Conservation (phyloP, 2,113 vertebrate genomes). For the Struthidea cinerea region DNA sequence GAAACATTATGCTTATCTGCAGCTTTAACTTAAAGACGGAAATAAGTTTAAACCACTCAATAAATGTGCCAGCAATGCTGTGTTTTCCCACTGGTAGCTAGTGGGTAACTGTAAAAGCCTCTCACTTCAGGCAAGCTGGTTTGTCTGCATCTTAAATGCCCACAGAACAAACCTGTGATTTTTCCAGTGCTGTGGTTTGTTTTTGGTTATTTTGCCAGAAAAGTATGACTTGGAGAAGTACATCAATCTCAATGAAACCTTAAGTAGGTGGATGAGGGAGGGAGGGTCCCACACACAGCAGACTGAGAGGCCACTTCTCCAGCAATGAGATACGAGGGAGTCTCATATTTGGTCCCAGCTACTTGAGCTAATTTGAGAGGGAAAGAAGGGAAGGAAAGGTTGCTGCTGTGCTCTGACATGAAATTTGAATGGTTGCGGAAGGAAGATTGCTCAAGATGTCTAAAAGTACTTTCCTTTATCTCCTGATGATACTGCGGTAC, state of each 20-base stretch:
- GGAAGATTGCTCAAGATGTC: neutral
- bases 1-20: neutral
- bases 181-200: neutral
- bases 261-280: neutral
- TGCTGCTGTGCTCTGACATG: neutral
- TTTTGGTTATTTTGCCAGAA: neutral
- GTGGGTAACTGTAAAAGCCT: neutral
- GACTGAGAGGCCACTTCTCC: neutral
- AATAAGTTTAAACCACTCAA: neutral
- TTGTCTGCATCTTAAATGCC: neutral
- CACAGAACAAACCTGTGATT: neutral
- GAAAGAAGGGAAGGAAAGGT: neutral
- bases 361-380: neutral
- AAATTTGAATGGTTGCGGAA: neutral
- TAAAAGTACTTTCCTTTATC: neutral
- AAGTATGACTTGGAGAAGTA: neutral
- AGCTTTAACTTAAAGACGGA: neutral
- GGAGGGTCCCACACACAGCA: neutral
- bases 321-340: neutral
- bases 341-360: neutral
- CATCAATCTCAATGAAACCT: neutral
- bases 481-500: neutral
- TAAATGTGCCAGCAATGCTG: neutral
- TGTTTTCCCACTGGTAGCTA: neutral
- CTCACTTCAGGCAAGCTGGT: neutral